These are phyloP conservation scores for Heliconius himera DNA, from an alignment of 1,140 invertebrate genomes.

Conservation along the genomic window DNA sequence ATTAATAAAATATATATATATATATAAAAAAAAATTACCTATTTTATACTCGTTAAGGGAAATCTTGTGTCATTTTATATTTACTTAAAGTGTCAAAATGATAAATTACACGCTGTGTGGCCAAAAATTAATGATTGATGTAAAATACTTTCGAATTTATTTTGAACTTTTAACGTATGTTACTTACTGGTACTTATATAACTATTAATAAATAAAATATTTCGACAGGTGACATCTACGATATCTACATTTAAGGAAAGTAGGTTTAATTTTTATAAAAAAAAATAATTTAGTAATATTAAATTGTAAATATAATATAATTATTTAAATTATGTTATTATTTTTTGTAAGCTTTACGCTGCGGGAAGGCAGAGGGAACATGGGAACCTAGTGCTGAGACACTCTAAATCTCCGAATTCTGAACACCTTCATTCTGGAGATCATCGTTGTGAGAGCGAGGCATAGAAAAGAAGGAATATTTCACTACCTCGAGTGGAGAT, in stretches of 20 bases:
- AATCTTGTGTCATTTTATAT: conserved; percentile 1
- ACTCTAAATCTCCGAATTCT: too few relatives aligned
- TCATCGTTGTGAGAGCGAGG: too few relatives aligned
- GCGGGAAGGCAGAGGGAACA: too few relatives aligned
- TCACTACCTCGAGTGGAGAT: too few relatives aligned
- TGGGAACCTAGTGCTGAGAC: too few relatives aligned
- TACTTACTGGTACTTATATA: not conserved
- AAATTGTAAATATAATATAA: too few relatives aligned
- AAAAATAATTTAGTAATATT: not conserved
- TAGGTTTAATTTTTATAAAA: not conserved
- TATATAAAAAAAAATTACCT: not conserved
- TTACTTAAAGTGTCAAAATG: conserved; percentile 23
- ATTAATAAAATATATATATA: too few relatives aligned
- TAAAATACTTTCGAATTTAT: conserved; percentile 19
- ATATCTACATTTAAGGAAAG: not conserved
- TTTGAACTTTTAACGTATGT: not conserved
- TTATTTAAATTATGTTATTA: too few relatives aligned
- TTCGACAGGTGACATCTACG: not conserved
- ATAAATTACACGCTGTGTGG: conserved; percentile 24
- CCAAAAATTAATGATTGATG: conserved; percentile 23
- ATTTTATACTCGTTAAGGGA: not conserved
- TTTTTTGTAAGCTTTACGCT: too few relatives aligned
- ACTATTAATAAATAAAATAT: not conserved
- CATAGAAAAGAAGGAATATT: too few relatives aligned
- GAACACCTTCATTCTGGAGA: too few relatives aligned